Evolutionary conservation across 2,113 vertebrate species (phyloP), one percentile per base, ranked within the genome.

Genomic region (Aspidoscelis tigris): DNA sequence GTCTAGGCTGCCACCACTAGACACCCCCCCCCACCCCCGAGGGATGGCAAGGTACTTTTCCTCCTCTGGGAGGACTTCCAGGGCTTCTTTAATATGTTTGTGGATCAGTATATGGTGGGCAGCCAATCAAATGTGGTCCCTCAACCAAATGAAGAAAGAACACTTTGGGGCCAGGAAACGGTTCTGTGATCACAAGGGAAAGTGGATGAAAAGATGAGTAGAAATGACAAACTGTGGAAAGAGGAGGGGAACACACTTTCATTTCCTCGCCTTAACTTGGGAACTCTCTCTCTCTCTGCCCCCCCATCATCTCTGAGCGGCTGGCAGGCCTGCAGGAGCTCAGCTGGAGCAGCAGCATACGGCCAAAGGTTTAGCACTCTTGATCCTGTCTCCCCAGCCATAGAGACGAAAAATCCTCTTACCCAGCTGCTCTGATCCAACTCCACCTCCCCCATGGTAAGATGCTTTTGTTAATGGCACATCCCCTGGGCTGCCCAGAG

Each of bases 391-490:
- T 86, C 18, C 68, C 65, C 58, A 16, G 80, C 80, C 69, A 82
- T 86, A 72, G 85, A 82, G 75, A 86, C 22, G 33, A 64, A 41
- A 80, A 82, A 86, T 86, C 85, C 75, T 82, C 85, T 82, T 86
- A 82, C 26, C 73, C 70, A 6, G 43, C 69, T 41, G 80, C 80
- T n/a, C 21, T 81, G 74, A 71, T 41, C 74, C 53, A 18, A 69
- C 24, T 26, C 10, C 68, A 22, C 33, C 69, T 16, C 4, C 55
- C 44, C 50, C 73, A 2, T 8, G 6, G 44, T 85, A 85, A 85
- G 83, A 70, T 72, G 83, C 70, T 85, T 79, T 85, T 33, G 76
- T 74, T 85, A 80, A 85, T 80, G 83, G 83, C 47, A 44, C 64
- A 26, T 39, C 20, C 73, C 9, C 4, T 24, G 61, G 58, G 22